Conservation (phyloP, 23 tunicate genomes). For the Aplidium turbinatum region DNA sequence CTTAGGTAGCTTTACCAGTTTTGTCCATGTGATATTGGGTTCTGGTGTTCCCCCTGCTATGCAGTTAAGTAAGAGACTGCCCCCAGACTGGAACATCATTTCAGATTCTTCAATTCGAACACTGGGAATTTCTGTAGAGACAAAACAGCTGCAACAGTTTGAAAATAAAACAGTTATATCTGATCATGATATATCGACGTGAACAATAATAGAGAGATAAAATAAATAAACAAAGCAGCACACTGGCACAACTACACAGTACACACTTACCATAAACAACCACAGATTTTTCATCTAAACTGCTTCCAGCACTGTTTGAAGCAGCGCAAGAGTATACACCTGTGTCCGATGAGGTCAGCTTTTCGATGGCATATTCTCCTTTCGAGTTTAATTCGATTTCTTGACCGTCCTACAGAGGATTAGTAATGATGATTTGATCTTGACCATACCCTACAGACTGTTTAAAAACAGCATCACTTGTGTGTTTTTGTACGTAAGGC, state of each 20-base stretch:
- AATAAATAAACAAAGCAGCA: too few species aligned
- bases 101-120: slow-evolving; percentile 9
- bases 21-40: too few species aligned
- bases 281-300: slow-evolving; percentile 19
- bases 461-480: too few species aligned
- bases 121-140: slow-evolving; percentile 8
- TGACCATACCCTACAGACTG: too few species aligned
- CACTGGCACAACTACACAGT: not conserved
- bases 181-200: not conserved
- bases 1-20: too few species aligned
- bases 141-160: not conserved
- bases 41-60: too few species aligned
- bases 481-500: too few species aligned
- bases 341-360: slow-evolving; percentile 30
- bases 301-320: slow-evolving; percentile 38
- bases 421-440: too few species aligned
- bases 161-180: too few species aligned
- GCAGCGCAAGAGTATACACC: slow-evolving; percentile 66
- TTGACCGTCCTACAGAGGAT: not conserved
- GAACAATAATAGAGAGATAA: not conserved
- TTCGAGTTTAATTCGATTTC: not conserved
- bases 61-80: slow-evolving; percentile 46
- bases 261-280: slow-evolving; percentile 31
- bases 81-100: slow-evolving; percentile 45
- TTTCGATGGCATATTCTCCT: not conserved